Evolutionary conservation across 2,888 invertebrate species (phyloP).

Genomic region (Apodemia hepburni): DNA sequence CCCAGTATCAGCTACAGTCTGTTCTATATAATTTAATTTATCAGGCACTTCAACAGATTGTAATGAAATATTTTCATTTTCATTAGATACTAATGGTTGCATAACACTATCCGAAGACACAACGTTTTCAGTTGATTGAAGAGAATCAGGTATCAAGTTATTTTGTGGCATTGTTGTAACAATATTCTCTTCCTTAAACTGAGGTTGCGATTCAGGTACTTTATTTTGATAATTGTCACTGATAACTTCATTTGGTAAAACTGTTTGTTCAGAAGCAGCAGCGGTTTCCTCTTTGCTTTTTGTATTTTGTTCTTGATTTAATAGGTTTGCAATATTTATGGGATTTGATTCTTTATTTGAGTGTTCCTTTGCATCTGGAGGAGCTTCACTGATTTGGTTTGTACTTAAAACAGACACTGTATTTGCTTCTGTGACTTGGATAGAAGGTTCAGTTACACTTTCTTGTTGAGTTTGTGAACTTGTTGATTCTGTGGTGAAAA

Average conservation of each 20-base stretch:
- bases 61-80: constrained; percentile 28
- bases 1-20: constrained; percentile 34
- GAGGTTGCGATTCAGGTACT: neutral
- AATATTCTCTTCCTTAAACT: neutral
- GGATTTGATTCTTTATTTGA: neutral
- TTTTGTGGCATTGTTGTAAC: neutral
- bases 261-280: neutral
- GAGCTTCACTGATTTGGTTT: neutral
- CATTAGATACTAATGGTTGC: constrained; percentile 18
- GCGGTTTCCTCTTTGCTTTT: neutral
- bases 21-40: constrained; percentile 37
- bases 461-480: constrained; percentile 24
- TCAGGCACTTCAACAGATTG: constrained; percentile 40
- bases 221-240: neutral
- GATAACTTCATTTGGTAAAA: neutral
- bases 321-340: constrained; percentile 13
- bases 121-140: constrained; percentile 22
- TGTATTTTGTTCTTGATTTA: constrained; percentile 7
- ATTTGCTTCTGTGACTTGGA: neutral
- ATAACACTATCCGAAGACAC: constrained; percentile 14
- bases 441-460: constrained; percentile 6
- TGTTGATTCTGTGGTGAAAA: constrained; percentile 62
- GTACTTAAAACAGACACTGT: constrained; percentile 1
- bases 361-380: neutral
- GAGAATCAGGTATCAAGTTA: neutral